Base-by-base conservation (phyloP, 2,113 vertebrate genomes). In the Ctenodactylus gundi region DNA sequence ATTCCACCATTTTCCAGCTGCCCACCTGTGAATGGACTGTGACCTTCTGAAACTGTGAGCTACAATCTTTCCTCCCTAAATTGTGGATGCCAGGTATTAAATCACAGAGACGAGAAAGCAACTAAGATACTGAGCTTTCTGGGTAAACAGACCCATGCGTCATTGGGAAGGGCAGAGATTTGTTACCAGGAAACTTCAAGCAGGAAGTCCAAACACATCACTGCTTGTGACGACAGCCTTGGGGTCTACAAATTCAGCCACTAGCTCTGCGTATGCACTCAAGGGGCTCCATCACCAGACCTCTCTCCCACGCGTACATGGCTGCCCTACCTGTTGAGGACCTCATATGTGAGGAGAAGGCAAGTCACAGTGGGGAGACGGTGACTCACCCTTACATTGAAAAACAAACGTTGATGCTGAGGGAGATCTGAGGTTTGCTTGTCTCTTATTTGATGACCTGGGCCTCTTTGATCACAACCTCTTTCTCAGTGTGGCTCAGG, bases 211-310 rank as follows among this genome's bases (percentile, higher is more conserved):
- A 12, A 6, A 23, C 7, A 20, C 10, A 60, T 36, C 12, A 0
- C 8, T 72, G 18, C 39, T 46, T 62, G 4, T 17, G 27, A 21
- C 36, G 64, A 64, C 25, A 83, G 29, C 78, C 3, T 12, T 17
- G 21, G 7, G 34, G 41, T 11, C 6, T 65, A 18, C 1, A 44
- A 49, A 41, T 67, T 27, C 41, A 7, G 14, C 4, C 0, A 0
- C 1, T 0, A 27, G 65, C 60, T 4, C 3, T 53, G 20, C 41
- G 11, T 23, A 31, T 57, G 23, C 85, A 57, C 44, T 31, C 10
- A 36, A 51, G 7, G 31, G 88, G 36, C 17, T 82, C 93, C 27
- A 17, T 70, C 36, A 36, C 34, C 21, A 58, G 1, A 29, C 20
- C 29, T 90, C 25, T 53, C 89, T 76, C 23, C 13, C 25, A 0